These are phyloP conservation scores for Lycia hirtaria DNA, from an alignment of 2,888 invertebrate species.

Conservation along the genomic window DNA sequence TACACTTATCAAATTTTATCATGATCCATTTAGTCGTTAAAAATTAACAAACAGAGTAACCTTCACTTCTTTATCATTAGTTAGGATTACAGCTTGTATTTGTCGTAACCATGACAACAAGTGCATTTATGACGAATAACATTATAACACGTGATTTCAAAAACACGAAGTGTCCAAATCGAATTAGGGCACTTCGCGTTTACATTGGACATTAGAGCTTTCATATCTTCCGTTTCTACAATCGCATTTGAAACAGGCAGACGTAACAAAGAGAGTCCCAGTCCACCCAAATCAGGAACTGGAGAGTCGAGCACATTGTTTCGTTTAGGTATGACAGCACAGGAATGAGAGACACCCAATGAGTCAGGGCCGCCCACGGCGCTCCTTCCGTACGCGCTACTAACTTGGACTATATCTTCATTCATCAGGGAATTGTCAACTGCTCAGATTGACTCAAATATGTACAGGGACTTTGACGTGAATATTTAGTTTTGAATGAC, in stretches of 20 bases:
- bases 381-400: constrained; percentile 51
- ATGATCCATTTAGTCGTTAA: too few species aligned
- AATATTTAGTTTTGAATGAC: not conserved
- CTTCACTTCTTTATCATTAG: too few species aligned
- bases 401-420: constrained; percentile 39
- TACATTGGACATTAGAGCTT: too few species aligned
- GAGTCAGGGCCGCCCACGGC: constrained; percentile 57
- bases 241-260: not conserved
- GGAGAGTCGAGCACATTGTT: constrained; percentile 19
- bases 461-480: constrained; percentile 30
- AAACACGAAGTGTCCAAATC: too few species aligned
- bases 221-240: too few species aligned
- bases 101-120: too few species aligned
- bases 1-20: too few species aligned
- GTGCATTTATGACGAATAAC: too few species aligned
- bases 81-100: too few species aligned
- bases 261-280: constrained; percentile 9
- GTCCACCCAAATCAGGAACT: constrained; percentile 20
- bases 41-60: too few species aligned
- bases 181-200: too few species aligned
- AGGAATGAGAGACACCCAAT: constrained; percentile 46
- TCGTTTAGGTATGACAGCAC: constrained; percentile 43
- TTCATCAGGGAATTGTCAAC: constrained; percentile 31
- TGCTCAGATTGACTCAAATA: constrained; percentile 41
- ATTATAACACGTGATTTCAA: too few species aligned